Percentiles rank a stretch among this genome's conserved stretches.
Evolutionary conservation across 2,797 vertebrate species (phyloP).

Genomic region (Cephalopachus bancanus): DNA sequence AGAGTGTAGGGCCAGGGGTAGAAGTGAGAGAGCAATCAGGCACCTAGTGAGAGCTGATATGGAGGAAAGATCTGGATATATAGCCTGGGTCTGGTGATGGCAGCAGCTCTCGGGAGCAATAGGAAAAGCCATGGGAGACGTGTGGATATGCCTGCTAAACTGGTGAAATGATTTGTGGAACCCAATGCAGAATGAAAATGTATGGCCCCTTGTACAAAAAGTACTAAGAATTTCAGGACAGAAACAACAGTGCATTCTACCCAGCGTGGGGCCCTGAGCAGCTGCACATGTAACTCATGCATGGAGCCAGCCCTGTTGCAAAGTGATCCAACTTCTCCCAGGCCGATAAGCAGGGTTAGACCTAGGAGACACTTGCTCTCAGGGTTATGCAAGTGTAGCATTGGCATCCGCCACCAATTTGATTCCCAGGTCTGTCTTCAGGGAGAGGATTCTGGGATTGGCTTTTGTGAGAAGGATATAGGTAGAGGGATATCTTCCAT

Average conservation of each 20-base stretch:
- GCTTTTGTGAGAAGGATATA: neutral
- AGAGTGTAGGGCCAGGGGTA: neutral
- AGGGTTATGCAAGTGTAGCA: rapidly evolving
- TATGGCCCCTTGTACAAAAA: neutral
- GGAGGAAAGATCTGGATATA: neutral
- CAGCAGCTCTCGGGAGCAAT: rapidly evolving
- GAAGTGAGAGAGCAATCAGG: neutral
- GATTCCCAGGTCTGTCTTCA: neutral
- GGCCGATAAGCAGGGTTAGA: neutral
- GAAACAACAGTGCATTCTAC: neutral
- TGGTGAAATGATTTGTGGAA: neutral
- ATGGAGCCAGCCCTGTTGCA: neutral
- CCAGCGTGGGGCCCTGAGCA: rapidly evolving
- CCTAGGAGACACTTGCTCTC: neutral
- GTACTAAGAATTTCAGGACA: neutral
- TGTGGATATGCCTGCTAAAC: neutral
- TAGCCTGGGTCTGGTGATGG: neutral
- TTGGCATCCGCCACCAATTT: neutral
- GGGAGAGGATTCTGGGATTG: neutral
- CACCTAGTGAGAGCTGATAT: neutral
- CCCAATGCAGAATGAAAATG: no score
- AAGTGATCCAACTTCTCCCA: neutral
- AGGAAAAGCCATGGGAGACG: neutral
- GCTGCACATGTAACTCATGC: rapidly evolving
- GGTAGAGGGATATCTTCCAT: neutral